Evolutionary conservation across 2,113 vertebrate genomes (phyloP).

Genomic region (Daboia siamensis): DNA sequence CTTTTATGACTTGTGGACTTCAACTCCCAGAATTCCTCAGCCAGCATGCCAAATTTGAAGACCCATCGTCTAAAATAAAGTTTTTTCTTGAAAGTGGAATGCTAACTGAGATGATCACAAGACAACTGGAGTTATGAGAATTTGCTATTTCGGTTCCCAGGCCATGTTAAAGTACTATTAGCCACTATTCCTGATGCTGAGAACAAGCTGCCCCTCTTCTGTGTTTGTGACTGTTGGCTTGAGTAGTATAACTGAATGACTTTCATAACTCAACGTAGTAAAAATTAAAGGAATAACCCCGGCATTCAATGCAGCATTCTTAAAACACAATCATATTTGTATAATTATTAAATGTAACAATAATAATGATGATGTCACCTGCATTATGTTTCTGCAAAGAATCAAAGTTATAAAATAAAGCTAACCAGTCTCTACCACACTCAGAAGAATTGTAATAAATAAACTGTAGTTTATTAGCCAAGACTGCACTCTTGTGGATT

Average conservation of each 20-base stretch:
- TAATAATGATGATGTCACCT: not conserved
- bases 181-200: not conserved
- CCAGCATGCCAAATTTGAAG: too few relatives aligned
- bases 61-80: not conserved
- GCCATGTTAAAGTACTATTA: not conserved
- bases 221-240: not conserved
- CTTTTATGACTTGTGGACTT: too few relatives aligned
- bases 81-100: not conserved
- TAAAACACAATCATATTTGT: not conserved
- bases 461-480: not conserved
- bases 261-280: not conserved
- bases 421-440: not conserved
- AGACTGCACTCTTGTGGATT: not conserved
- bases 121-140: not conserved
- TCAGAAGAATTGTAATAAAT: not conserved
- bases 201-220: not conserved
- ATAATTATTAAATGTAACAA: not conserved
- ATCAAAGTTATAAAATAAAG: not conserved
- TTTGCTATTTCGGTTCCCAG: not conserved
- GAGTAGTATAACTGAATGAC: not conserved
- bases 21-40: too few relatives aligned
- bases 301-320: not conserved
- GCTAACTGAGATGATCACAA: not conserved
- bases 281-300: not conserved
- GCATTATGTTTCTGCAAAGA: not conserved